Evolutionary conservation across 2,113 vertebrate species (phyloP).

Genomic region (Megalops atlanticus): DNA sequence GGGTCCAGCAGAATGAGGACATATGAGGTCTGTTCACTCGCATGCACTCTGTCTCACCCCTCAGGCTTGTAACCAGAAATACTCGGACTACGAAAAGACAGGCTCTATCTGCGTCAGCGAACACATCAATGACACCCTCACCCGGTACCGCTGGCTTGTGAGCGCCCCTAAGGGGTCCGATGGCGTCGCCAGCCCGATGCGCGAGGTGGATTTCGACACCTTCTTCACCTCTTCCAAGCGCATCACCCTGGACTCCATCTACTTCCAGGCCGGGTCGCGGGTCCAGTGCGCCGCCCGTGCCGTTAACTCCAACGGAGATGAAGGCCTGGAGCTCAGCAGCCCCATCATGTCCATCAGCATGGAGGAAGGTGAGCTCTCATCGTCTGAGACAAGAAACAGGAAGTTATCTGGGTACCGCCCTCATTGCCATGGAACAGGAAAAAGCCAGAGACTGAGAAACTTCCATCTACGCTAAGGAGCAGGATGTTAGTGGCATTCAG

Average conservation of each 20-base stretch:
- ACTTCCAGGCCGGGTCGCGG: slow-evolving; percentile 90
- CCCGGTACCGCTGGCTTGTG: slow-evolving; percentile 87
- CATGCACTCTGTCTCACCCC: slow-evolving; percentile 5
- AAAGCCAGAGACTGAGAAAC: too few relatives aligned
- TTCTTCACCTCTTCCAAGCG: slow-evolving; percentile 95
- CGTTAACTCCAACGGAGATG: slow-evolving; percentile 80
- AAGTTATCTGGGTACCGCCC: too few relatives aligned
- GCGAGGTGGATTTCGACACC: slow-evolving; percentile 90
- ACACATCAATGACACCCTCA: slow-evolving; percentile 88
- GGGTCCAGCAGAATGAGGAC: slow-evolving; percentile 19
- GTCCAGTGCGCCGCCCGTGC: slow-evolving; percentile 89
- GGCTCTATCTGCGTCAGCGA: slow-evolving; percentile 88
- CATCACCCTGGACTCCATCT: slow-evolving; percentile 89
- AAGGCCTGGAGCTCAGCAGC: slow-evolving; percentile 88
- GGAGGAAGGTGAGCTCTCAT: slow-evolving; percentile 77
- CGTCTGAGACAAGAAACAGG: slow-evolving; percentile 2
- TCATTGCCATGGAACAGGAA: too few relatives aligned
- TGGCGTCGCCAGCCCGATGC: slow-evolving; percentile 89
- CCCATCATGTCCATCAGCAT: slow-evolving; percentile 76
- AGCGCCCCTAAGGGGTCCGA: slow-evolving; percentile 84
- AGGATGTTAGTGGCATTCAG: too few relatives aligned
- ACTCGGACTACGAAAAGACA: slow-evolving; percentile 87
- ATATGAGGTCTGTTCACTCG: background rate
- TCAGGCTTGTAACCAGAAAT: slow-evolving; percentile 90
- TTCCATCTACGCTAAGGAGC: too few relatives aligned